phyloP scores from a whole-genome alignment of 1,140 invertebrate species.

The Habropoda laboriosa region DNA sequence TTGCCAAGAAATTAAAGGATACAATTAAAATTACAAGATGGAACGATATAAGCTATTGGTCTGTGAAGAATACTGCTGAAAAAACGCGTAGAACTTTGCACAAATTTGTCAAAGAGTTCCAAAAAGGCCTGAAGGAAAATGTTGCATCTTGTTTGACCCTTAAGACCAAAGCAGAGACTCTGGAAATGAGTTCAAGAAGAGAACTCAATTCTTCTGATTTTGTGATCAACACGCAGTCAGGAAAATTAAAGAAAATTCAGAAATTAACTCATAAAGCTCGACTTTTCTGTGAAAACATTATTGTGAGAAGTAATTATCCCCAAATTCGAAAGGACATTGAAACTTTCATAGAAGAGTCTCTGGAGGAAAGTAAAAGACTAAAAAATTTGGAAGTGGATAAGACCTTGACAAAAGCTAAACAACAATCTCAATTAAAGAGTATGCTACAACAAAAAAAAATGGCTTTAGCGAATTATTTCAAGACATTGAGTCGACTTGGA shows the following conservation, averaged over 20 bases:
- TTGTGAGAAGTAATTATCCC: conserved; percentile 83
- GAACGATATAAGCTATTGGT: conserved; percentile 97
- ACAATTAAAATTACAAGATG: conserved; percentile 98
- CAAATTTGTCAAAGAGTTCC: conserved; percentile 93
- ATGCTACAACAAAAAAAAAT: conserved; percentile 93
- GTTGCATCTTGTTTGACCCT: conserved; percentile 72
- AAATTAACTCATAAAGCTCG: conserved; percentile 84
- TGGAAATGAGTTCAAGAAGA: neutral
- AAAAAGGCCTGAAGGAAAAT: conserved; percentile 79
- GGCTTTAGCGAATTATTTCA: conserved; percentile 92
- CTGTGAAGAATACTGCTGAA: conserved; percentile 93
- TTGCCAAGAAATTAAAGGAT: conserved; percentile 95
- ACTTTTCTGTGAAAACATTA: conserved; percentile 84
- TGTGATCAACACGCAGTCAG: neutral
- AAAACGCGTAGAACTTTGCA: conserved; percentile 94
- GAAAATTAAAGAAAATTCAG: conserved; percentile 63
- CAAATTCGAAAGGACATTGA: conserved; percentile 84
- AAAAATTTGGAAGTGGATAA: conserved; percentile 85
- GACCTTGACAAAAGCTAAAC: conserved; percentile 86
- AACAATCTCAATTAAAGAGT: conserved; percentile 90
- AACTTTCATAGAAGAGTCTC: conserved; percentile 84
- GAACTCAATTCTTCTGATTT: neutral
- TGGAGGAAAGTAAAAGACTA: conserved; percentile 85
- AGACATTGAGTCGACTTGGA: conserved; percentile 87
- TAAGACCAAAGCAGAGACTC: conserved; percentile 56